These are phyloP conservation scores for Drosophila quadrilineata DNA, from an alignment of 1,140 invertebrate species.

Conservation along the genomic window DNA sequence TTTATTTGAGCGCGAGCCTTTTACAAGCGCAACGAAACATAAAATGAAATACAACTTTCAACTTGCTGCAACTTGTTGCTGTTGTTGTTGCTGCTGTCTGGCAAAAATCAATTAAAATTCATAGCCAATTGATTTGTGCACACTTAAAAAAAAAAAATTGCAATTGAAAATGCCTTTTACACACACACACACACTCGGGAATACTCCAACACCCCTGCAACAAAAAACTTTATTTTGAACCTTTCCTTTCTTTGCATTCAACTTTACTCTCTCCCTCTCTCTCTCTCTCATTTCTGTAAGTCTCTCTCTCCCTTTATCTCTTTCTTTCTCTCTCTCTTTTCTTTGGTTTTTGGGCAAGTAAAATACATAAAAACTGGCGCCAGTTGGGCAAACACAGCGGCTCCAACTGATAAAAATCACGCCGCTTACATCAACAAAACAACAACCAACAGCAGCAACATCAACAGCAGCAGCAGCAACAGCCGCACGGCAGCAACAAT, in stretches of 20 bases:
- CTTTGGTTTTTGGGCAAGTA: conserved; percentile 4
- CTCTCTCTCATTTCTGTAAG: background rate
- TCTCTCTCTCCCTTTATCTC: too few species aligned
- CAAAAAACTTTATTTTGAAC: conserved; percentile 1
- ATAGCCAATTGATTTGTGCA: conserved; percentile 75
- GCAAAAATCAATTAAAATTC: conserved; percentile 80
- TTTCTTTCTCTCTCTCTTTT: conserved; percentile 2
- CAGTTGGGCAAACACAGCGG: conserved; percentile 52
- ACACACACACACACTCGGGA: conserved; percentile 10
- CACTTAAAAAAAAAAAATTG: conserved; percentile 42
- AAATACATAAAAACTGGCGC: conserved; percentile 58
- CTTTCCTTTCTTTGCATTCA: conserved; percentile 6
- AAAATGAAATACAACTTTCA: conserved; percentile 75
- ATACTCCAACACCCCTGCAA: background rate
- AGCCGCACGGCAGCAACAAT: conserved; percentile 1
- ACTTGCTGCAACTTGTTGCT: conserved; percentile 24
- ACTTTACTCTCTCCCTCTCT: background rate
- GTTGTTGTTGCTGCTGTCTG: conserved; percentile 30
- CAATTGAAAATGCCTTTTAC: conserved; percentile 39
- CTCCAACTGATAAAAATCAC: conserved; percentile 55
- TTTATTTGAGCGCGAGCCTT: conserved; percentile 58
- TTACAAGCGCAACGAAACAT: conserved; percentile 75
- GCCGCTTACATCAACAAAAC: conserved; percentile 50
- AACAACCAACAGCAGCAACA: conserved; percentile 16
- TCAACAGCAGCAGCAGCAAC: conserved; percentile 16